phyloP scores from a whole-genome alignment of 1,140 invertebrate species.

The Leptopilina boulardi region DNA sequence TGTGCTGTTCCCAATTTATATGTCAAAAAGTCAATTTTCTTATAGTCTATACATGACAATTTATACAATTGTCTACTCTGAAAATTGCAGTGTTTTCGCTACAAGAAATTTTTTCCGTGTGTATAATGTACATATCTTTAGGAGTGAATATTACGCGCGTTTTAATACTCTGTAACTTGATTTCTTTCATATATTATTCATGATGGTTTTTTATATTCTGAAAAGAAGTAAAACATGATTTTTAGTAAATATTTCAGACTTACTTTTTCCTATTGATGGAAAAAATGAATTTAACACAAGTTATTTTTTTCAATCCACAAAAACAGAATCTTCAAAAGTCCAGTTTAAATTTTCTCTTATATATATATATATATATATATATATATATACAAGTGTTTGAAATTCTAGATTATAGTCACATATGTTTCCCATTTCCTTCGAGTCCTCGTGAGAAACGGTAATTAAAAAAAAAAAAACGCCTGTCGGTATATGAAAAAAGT shows the following conservation, averaged over 20 bases:
- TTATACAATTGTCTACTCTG: no score
- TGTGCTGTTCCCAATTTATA: no score
- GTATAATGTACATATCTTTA: no score
- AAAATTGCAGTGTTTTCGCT: no score
- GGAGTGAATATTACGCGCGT: no score
- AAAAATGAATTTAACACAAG: background rate
- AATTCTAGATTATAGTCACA: constrained; percentile 1
- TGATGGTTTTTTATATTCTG: no score
- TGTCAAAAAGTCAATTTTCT: no score
- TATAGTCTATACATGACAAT: no score
- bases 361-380: background rate
- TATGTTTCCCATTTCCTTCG: constrained; percentile 16
- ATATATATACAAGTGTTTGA: background rate
- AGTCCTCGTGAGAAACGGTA: background rate
- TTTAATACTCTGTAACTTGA: no score
- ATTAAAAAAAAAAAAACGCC: background rate
- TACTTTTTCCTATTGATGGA: background rate
- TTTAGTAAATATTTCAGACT: background rate
- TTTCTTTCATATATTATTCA: no score
- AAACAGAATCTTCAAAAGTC: background rate
- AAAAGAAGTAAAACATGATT: background rate
- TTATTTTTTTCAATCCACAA: background rate
- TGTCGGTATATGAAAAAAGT: constrained; percentile 3
- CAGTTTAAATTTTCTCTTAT: background rate
- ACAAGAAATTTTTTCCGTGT: no score